phyloP scores from a whole-genome alignment of 2,888 invertebrate species.

The Aleiodes alternator region DNA sequence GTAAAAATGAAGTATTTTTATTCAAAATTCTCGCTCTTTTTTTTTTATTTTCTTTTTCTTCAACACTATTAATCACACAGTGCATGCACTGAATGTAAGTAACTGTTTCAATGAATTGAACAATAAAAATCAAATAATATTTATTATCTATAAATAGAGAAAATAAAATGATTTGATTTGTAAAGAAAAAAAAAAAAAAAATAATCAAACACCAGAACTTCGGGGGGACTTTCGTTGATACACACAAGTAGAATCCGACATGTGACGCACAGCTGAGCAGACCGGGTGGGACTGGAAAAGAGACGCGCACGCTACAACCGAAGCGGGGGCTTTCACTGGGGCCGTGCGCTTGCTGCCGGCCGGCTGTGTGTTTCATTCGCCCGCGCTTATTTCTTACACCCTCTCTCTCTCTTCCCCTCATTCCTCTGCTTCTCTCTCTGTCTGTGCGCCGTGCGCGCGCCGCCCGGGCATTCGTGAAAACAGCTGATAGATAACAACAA shows the following conservation, averaged over 20 bases:
- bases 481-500: constrained; percentile 84
- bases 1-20: too few species aligned
- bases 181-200: too few species aligned
- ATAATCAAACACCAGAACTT: too few species aligned
- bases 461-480: constrained; percentile 70
- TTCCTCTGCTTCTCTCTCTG: neutral
- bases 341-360: constrained; percentile 71
- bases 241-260: constrained; percentile 55
- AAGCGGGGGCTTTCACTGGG: constrained; percentile 71
- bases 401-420: constrained; percentile 70
- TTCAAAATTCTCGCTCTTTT: too few species aligned
- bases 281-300: constrained; percentile 68
- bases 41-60: too few species aligned
- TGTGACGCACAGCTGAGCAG: constrained; percentile 72
- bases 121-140: too few species aligned
- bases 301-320: constrained; percentile 59
- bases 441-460: constrained; percentile 47
- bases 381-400: constrained; percentile 52
- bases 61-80: too few species aligned
- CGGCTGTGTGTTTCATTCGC: constrained; percentile 60
- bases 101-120: too few species aligned
- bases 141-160: too few species aligned
- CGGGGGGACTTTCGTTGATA: too few species aligned
- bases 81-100: too few species aligned
- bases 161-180: too few species aligned